Evolutionary conservation across 2,888 invertebrate genomes (phyloP).

Genomic region (Tetropium fuscum): DNA sequence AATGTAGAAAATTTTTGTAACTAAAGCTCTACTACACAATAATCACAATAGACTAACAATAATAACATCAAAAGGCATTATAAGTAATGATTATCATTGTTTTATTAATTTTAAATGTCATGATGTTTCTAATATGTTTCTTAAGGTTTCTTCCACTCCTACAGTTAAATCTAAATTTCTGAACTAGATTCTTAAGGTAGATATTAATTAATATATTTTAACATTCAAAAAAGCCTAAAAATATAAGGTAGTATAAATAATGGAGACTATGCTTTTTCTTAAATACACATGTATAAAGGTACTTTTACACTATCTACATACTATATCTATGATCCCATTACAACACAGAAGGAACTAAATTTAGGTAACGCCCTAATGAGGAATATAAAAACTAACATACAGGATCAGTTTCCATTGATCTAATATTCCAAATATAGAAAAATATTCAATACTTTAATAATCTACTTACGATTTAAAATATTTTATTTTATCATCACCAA

Average conservation of each 20-base stretch:
- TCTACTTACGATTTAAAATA: too few relatives aligned
- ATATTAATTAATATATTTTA: conserved; percentile 32
- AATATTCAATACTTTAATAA: too few relatives aligned
- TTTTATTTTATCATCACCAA: too few relatives aligned
- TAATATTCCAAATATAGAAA: too few relatives aligned
- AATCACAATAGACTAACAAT: conserved; percentile 22
- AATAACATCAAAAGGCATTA: conserved; percentile 57
- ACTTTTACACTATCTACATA: conserved; percentile 19
- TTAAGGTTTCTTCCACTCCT: neutral
- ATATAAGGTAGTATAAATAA: conserved; percentile 36
- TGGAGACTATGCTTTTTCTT: conserved; percentile 29
- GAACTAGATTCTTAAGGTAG: conserved; percentile 12
- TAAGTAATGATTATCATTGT: conserved; percentile 60
- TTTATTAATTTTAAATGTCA: conserved; percentile 25
- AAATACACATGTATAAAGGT: conserved; percentile 25
- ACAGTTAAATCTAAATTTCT: neutral
- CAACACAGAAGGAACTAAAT: conserved; percentile 26
- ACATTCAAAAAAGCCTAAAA: conserved; percentile 48
- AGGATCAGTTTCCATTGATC: conserved; percentile 13
- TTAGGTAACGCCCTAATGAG: conserved; percentile 1
- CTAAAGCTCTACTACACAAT: neutral
- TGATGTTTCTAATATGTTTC: conserved; percentile 9
- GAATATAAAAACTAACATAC: conserved; percentile 21
- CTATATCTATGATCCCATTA: conserved; percentile 32
- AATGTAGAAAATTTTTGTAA: too few relatives aligned